Evolutionary conservation across 2,888 invertebrate genomes (phyloP), one percentile per base, ranked within the genome.

Genomic region (Tenthredo scrophulariae): DNA sequence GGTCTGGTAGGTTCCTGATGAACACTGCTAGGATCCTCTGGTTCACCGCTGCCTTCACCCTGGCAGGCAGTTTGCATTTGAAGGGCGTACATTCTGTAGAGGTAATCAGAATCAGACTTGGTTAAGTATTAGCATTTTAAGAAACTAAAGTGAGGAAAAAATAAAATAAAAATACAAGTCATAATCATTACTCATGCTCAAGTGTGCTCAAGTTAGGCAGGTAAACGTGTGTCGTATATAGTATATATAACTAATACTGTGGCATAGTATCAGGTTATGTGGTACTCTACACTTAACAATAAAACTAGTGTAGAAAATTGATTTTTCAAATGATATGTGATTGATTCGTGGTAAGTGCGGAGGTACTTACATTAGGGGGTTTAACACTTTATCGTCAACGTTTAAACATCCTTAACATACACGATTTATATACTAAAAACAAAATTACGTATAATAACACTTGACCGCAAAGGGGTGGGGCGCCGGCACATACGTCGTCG

Each of bases 11-110:
- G 91, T 86, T 93, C 93, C 85, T 91, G 89, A 88, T 89, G 90
- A 37, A 86, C 33, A 50, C 86, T 88, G 80, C 88, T 87, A 13
- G 90, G 89, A 43, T 90, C 91, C 22, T 93, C 93, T 0, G 90
- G 89, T 86, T 93, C 93, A 7, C 89, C 90, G 1, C 87, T 90
- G 79, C 91, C 91, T 85, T 93, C 92, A 9, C 93, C 91, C 79
- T 93, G 93, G 86, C 93, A 93, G 75, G 92, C 92, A 22, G 91
- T 90, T 89, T 92, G 92, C 89, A 93, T 93, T 86, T 92, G 92
- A 85, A 93, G 88, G 18, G 92, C 91, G 43, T 93, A 93, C 93
- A 93, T 93, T 43, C 83, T 83, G 26, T 22, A 37, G 1, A 33
- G 6, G n/a, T 15, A 33, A 77, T 15, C 18, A 9, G n/a, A 54